These are phyloP conservation scores for Rutilus rutilus DNA, from an alignment of 2,113 vertebrate species.

Conservation along the genomic window DNA sequence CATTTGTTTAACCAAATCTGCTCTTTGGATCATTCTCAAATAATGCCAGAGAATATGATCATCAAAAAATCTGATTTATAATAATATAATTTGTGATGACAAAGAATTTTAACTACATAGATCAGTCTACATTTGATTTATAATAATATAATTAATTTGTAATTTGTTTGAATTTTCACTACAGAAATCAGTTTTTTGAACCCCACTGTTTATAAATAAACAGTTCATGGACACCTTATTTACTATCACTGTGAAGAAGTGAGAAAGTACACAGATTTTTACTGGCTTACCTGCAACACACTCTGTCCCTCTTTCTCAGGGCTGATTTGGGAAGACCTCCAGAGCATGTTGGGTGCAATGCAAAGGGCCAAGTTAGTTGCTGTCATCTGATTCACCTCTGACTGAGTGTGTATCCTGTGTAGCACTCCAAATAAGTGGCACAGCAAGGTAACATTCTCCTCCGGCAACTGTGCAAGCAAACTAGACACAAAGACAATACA, in stretches of 20 bases:
- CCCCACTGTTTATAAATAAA: background rate
- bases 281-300: conserved; percentile 73
- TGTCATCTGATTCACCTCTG: conserved; percentile 80
- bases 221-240: background rate
- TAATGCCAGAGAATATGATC: background rate
- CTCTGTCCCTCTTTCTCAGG: conserved; percentile 78
- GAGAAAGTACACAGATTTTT: background rate
- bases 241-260: background rate
- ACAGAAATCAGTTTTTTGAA: background rate
- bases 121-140: background rate
- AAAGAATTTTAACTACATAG: background rate
- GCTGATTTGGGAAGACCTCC: conserved; percentile 70
- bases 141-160: background rate
- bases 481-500: conserved; percentile 56
- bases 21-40: background rate
- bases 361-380: conserved; percentile 81
- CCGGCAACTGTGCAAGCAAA: conserved; percentile 75
- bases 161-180: background rate
- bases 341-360: conserved; percentile 83
- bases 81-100: background rate
- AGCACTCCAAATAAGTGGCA: conserved; percentile 79
- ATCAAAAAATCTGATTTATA: background rate
- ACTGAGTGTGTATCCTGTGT: conserved; percentile 75
- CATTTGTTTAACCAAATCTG: background rate
- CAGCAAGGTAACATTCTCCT: conserved; percentile 75